Percentiles rank a stretch among this genome's conserved stretches.
Evolutionary conservation across 2,888 invertebrate species (phyloP).

Genomic region (Hypomecis punctinalis): DNA sequence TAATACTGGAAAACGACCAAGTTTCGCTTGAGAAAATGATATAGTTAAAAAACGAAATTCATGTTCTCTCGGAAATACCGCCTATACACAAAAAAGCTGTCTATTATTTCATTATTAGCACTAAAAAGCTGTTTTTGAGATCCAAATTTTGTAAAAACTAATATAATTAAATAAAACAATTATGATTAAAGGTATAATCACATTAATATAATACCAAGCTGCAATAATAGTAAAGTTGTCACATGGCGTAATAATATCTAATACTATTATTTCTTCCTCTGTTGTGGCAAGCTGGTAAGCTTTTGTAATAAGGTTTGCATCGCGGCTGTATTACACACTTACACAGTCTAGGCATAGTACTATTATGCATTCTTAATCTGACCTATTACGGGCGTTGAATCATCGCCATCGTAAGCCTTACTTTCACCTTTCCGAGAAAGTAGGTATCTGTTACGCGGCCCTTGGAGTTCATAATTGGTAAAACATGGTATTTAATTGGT

Average conservation of each 20-base stretch:
- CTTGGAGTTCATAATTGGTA: slow-evolving; percentile 26
- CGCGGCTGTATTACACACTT: not conserved
- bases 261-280: not conserved
- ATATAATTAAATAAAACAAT: too few species aligned
- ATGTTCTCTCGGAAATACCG: too few species aligned
- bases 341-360: slow-evolving; percentile 26
- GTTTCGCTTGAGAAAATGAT: too few species aligned
- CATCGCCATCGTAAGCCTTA: slow-evolving; percentile 42
- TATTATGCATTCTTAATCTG: slow-evolving; percentile 38
- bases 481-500: slow-evolving; percentile 8
- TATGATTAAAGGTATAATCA: too few species aligned
- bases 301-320: not conserved
- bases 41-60: too few species aligned
- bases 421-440: slow-evolving; percentile 45
- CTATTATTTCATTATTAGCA: too few species aligned
- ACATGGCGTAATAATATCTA: not conserved
- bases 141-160: too few species aligned
- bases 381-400: slow-evolving; percentile 50
- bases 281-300: not conserved
- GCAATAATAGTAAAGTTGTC: not conserved
- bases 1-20: too few species aligned
- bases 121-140: too few species aligned
- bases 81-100: too few species aligned
- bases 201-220: too few species aligned
- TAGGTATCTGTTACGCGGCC: slow-evolving; percentile 47